Evolutionary conservation across 2,113 vertebrate genomes (phyloP).

Genomic region (Scolopax mira): DNA sequence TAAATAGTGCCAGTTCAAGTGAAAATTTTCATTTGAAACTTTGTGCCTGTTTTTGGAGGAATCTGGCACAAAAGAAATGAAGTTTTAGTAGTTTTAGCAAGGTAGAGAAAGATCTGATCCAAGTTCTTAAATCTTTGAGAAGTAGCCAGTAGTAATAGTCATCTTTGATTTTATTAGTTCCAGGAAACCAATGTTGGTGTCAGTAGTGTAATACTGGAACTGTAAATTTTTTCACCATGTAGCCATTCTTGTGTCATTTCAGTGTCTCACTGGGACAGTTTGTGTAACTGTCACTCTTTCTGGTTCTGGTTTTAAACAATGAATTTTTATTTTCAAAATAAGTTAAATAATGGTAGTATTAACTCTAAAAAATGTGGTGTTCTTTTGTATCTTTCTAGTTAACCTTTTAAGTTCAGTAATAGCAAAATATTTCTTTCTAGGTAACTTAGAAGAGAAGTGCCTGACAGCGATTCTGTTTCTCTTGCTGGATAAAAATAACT

Average conservation of each 20-base stretch:
- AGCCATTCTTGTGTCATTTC: background rate
- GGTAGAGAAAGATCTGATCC: background rate
- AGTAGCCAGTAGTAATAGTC: background rate
- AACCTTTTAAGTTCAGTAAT: background rate
- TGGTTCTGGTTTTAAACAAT: background rate
- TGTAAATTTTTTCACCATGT: background rate
- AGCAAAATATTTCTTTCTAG: conserved; percentile 1
- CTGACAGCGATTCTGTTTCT: background rate
- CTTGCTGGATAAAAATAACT: background rate
- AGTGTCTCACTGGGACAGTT: background rate
- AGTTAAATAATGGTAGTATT: background rate
- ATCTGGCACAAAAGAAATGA: background rate
- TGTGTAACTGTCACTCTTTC: background rate
- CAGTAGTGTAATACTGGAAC: background rate
- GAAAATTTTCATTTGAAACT: background rate
- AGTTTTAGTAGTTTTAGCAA: background rate
- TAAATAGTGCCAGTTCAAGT: background rate
- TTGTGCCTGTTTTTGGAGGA: background rate
- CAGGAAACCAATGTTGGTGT: background rate
- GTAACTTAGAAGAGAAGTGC: background rate
- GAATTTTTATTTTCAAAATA: background rate
- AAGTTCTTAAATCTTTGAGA: background rate
- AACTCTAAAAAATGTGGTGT: background rate
- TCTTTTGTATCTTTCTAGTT: background rate
- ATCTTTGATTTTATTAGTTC: background rate